Evolutionary conservation across 2,888 invertebrate genomes (phyloP).

Genomic region (Malachius bipustulatus): DNA sequence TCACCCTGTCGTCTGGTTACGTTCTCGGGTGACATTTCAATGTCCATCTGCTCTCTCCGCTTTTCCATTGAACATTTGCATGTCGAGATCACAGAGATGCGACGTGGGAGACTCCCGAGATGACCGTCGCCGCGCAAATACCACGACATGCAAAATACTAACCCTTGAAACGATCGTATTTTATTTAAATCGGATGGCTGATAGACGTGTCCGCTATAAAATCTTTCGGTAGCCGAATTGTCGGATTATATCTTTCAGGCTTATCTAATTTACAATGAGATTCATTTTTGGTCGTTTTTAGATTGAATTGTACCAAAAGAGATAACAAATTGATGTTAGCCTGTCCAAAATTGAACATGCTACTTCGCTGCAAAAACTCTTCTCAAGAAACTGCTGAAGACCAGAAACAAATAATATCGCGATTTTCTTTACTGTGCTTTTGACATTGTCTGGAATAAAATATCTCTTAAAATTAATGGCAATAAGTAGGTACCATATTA

Average conservation of each 20-base stretch:
- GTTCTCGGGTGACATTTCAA: constrained; percentile 26
- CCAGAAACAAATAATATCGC: no score
- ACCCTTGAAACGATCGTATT: constrained; percentile 26
- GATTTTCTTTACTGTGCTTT: no score
- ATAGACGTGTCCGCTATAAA: constrained; percentile 33
- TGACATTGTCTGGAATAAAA: no score
- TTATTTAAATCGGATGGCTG: constrained; percentile 32
- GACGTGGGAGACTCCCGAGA: constrained; percentile 33
- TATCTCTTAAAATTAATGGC: no score
- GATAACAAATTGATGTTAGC: constrained; percentile 36
- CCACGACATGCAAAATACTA: constrained; percentile 29
- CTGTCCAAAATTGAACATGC: no score
- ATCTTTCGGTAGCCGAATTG: constrained; percentile 30
- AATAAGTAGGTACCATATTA: no score
- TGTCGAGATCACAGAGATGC: constrained; percentile 26
- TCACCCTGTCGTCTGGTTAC: constrained; percentile 22
- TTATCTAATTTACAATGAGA: constrained; percentile 33
- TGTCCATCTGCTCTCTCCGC: constrained; percentile 21
- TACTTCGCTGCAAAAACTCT: no score
- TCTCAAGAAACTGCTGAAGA: no score
- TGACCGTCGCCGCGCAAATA: constrained; percentile 22
- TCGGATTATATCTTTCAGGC: constrained; percentile 28
- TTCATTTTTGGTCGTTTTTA: constrained; percentile 28
- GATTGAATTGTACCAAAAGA: constrained; percentile 33
- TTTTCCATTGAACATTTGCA: constrained; percentile 23